phyloP scores from a whole-genome alignment of 2,797 vertebrate species.

The Odontamblyopus rebecca region DNA sequence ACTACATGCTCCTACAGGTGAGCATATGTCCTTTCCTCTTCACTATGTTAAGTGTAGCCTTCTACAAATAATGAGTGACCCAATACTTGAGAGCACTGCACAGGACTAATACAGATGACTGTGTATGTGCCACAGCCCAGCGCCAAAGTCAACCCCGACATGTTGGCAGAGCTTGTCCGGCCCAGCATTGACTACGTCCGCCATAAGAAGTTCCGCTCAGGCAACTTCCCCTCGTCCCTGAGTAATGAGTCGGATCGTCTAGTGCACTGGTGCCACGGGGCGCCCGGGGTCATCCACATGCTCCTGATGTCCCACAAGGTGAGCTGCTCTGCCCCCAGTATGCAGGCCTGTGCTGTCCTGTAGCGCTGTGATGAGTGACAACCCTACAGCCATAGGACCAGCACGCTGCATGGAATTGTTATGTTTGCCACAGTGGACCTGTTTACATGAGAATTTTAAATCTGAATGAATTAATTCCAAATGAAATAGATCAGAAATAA shows the following conservation, averaged over 20 bases:
- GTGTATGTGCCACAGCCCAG: slow-evolving; percentile 74
- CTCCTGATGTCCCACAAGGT: slow-evolving; percentile 91
- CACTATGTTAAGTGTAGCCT: background rate
- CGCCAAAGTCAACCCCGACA: slow-evolving; percentile 82
- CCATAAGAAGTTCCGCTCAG: slow-evolving; percentile 93
- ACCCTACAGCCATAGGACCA: background rate
- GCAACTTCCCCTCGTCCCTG: slow-evolving; percentile 93
- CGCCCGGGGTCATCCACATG: slow-evolving; percentile 90
- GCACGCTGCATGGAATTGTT: background rate
- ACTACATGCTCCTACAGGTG: slow-evolving; percentile 94
- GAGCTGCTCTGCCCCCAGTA: slow-evolving; percentile 17
- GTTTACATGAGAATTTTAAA: too few relatives aligned
- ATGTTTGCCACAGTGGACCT: background rate
- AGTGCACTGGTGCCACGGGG: slow-evolving; percentile 97
- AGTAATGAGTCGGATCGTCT: slow-evolving; percentile 95
- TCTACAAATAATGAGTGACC: background rate
- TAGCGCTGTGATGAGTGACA: background rate
- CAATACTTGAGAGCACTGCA: background rate
- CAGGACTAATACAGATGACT: background rate
- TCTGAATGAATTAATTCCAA: too few relatives aligned
- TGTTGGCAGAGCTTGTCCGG: slow-evolving; percentile 85
- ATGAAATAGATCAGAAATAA: too few relatives aligned
- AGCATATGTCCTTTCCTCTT: background rate
- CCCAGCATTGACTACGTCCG: slow-evolving; percentile 94
- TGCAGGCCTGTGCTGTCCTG: background rate